Percentiles rank a stretch among this genome's conserved stretches.
Evolutionary conservation across 2,797 vertebrate genomes (phyloP).

Genomic region (Sebastes steindachneri): DNA sequence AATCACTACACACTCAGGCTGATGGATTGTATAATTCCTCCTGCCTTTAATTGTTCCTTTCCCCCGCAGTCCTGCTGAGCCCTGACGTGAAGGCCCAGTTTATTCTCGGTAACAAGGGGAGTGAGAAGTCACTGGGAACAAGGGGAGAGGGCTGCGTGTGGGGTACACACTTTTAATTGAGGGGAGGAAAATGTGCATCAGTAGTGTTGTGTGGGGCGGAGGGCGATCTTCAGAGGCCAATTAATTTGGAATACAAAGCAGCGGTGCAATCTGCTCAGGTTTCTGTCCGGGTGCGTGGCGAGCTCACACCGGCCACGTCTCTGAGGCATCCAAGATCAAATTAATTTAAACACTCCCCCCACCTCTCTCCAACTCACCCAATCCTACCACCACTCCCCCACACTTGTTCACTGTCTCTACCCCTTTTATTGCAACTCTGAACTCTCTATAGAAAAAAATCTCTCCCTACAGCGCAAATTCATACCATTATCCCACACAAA

Average conservation of each 20-base stretch:
- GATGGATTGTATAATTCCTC: constrained; percentile 18
- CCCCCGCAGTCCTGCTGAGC: constrained; percentile 12
- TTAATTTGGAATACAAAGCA: constrained; percentile 87
- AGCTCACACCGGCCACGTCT: constrained; percentile 67
- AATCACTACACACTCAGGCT: constrained; percentile 19
- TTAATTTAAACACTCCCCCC: constrained; percentile 75
- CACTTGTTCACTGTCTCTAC: constrained; percentile 13
- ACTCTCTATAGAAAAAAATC: constrained; percentile 44
- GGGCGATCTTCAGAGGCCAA: constrained; percentile 85
- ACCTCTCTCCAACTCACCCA: constrained; percentile 9
- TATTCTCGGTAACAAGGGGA: constrained; percentile 66
- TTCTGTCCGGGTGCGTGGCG: constrained; percentile 66
- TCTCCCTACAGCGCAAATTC: constrained; percentile 37
- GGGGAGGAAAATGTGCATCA: constrained; percentile 74
- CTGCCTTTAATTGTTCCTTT: constrained; percentile 27
- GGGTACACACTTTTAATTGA: constrained; percentile 78
- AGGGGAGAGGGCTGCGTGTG: constrained; percentile 47
- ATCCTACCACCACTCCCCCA: constrained; percentile 17
- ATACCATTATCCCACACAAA: constrained; percentile 38
- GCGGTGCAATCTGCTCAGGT: constrained; percentile 80
- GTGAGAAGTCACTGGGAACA: constrained; percentile 48
- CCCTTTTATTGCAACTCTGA: constrained; percentile 49
- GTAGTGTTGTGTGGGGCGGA: constrained; percentile 72
- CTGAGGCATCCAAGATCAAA: constrained; percentile 72
- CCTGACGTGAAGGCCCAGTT: constrained; percentile 55